These are phyloP conservation scores for Macropus fuliginosus DNA, from an alignment of 2,797 vertebrate species.

Conservation along the genomic window DNA sequence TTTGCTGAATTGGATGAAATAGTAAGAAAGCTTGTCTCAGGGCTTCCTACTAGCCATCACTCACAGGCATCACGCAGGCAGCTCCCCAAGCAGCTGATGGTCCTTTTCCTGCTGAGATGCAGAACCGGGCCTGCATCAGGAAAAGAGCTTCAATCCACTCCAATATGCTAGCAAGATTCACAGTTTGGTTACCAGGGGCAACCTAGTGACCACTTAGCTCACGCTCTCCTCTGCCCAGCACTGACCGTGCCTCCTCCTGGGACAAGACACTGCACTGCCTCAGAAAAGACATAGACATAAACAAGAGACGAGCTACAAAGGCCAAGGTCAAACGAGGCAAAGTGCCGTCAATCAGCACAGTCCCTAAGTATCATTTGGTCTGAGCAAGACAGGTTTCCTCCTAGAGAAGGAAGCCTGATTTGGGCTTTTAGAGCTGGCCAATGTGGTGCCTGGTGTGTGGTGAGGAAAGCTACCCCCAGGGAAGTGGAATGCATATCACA, in stretches of 20 bases:
- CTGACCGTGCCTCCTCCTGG: not conserved
- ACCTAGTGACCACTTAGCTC: not conserved
- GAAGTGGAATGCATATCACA: not conserved
- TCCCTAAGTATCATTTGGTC: not conserved
- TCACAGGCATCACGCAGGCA: too few species aligned
- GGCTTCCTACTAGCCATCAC: too few species aligned
- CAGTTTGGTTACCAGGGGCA: not conserved
- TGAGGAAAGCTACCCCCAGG: not conserved
- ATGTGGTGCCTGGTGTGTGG: not conserved
- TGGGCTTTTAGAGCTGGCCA: not conserved
- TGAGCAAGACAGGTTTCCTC: not conserved
- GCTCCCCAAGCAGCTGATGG: not conserved
- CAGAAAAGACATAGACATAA: not conserved
- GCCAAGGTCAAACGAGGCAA: not conserved
- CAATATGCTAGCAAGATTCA: not conserved
- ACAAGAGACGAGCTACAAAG: not conserved
- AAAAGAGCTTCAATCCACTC: not conserved
- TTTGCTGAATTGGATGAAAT: not conserved
- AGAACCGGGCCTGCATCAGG: not conserved
- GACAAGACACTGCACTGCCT: not conserved
- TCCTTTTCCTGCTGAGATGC: not conserved
- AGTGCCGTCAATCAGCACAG: not conserved
- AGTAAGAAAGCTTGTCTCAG: not conserved
- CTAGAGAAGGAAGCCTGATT: not conserved
- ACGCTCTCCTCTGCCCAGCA: not conserved